A percentile compares a stretch with the other conserved stretches of the same genome.
These are phyloP conservation scores for Streptopelia turtur DNA, from an alignment of 2,797 vertebrate genomes.

Conservation along the genomic window DNA sequence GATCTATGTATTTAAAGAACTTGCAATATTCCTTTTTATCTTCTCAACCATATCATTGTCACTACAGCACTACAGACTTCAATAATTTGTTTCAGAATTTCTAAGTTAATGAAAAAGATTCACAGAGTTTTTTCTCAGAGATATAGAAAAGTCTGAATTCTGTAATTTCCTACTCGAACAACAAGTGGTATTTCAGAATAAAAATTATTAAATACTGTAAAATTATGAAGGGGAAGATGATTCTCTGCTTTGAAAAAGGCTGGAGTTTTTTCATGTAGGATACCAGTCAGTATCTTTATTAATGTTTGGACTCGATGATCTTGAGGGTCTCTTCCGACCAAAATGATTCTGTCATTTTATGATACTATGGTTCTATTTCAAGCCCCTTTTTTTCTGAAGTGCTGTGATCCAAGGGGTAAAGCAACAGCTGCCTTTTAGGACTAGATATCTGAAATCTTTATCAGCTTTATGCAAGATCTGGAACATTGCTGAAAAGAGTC, in stretches of 20 bases:
- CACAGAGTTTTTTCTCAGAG: neutral
- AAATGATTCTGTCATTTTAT: too few relatives aligned
- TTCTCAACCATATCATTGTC: neutral
- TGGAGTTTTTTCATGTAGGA: neutral
- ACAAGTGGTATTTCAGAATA: neutral
- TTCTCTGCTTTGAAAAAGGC: neutral
- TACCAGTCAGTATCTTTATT: neutral
- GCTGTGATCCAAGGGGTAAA: neutral
- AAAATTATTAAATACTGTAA: neutral
- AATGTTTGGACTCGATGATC: too few relatives aligned
- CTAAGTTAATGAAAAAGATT: neutral
- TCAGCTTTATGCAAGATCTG: neutral
- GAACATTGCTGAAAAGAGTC: neutral
- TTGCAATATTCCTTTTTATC: neutral
- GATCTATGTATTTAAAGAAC: neutral
- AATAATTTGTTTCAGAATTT: neutral
- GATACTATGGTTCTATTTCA: neutral
- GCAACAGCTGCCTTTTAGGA: neutral
- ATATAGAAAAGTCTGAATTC: neutral
- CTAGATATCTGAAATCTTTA: neutral
- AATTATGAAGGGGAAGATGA: neutral
- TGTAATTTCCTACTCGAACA: neutral
- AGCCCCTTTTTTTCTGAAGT: neutral
- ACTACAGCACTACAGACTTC: neutral
- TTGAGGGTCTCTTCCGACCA: too few relatives aligned